Percentiles rank a stretch among this genome's conserved stretches.
These are phyloP conservation scores for Colletes collaris DNA, from an alignment of 2,888 invertebrate species.

Conservation along the genomic window DNA sequence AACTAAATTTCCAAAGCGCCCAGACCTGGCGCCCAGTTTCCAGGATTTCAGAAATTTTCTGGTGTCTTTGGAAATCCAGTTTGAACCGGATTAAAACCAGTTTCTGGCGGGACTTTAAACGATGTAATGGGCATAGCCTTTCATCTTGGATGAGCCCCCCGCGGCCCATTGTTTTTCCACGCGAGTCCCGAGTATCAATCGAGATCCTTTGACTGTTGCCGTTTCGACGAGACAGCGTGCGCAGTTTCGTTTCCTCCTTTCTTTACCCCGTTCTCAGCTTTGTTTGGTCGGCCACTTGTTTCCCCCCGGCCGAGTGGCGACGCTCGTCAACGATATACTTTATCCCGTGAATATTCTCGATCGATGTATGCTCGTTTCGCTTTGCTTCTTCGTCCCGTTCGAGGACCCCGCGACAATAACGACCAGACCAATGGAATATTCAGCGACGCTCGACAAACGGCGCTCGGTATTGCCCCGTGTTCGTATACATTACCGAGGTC, in stretches of 20 bases:
- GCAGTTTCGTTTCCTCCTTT: not conserved
- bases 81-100: too few relatives aligned
- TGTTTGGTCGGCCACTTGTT: not conserved
- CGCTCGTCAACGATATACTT: not conserved
- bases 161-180: not conserved
- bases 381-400: not conserved
- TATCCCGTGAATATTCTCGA: not conserved
- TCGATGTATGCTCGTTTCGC: not conserved
- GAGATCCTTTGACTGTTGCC: not conserved
- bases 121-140: slow-evolving; percentile 40
- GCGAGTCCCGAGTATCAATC: not conserved
- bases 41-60: too few relatives aligned
- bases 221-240: not conserved
- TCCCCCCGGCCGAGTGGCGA: not conserved
- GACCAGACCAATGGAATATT: not conserved
- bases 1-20: too few relatives aligned
- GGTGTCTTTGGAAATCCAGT: too few relatives aligned
- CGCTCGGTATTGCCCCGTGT: too few relatives aligned
- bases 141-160: slow-evolving; percentile 26
- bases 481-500: too few relatives aligned
- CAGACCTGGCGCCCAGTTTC: too few relatives aligned
- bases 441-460: not conserved
- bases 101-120: slow-evolving; percentile 20
- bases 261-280: not conserved
- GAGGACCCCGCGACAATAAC: not conserved